phyloP scores from a whole-genome alignment of 2,888 invertebrate genomes.

The Cataglyphis rosenhaueri region DNA sequence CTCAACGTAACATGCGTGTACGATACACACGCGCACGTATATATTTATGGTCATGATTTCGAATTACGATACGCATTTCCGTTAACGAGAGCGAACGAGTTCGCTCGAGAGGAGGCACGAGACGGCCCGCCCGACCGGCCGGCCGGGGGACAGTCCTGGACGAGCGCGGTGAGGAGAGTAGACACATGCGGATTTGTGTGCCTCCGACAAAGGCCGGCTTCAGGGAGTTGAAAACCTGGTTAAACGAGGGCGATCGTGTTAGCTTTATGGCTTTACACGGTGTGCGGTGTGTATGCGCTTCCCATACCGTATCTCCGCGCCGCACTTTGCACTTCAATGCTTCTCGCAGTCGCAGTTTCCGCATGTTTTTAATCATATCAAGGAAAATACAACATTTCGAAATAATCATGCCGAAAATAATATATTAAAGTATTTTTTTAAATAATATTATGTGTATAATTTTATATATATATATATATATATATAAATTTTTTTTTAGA shows the following conservation, averaged over 20 bases:
- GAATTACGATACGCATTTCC: conserved; percentile 70
- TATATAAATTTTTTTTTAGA: too few species aligned
- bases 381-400: background rate
- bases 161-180: conserved; percentile 22
- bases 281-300: conserved; percentile 64
- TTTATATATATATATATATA: background rate
- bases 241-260: conserved; percentile 71
- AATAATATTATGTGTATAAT: background rate
- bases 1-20: background rate
- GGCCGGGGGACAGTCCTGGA: background rate
- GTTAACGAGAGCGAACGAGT: conserved; percentile 65
- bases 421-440: background rate
- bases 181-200: conserved; percentile 50
- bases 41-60: conserved; percentile 69
- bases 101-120: background rate
- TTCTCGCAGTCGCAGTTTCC: background rate
- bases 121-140: background rate
- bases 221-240: conserved; percentile 70
- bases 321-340: conserved; percentile 33
- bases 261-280: conserved; percentile 68
- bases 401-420: background rate
- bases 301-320: conserved; percentile 54
- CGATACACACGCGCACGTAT: conserved; percentile 28
- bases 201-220: conserved; percentile 68
- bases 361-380: conserved; percentile 18